Conservation (phyloP, 2,113 vertebrate species). For the Nymphicus hollandicus region DNA sequence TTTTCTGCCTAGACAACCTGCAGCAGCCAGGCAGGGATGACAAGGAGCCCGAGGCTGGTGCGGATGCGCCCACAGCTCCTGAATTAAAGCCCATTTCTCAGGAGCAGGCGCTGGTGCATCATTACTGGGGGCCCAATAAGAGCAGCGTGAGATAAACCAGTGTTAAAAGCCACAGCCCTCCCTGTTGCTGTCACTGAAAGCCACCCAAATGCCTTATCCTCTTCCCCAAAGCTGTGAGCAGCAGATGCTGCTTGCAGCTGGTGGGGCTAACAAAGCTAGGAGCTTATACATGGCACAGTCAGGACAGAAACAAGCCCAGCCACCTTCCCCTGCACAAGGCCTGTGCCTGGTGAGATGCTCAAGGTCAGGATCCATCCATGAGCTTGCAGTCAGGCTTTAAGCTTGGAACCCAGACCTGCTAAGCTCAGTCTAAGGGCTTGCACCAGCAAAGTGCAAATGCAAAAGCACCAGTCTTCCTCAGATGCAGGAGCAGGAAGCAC, state of each 20-base stretch:
- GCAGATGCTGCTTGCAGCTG: neutral
- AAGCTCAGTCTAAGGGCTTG: neutral
- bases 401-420: neutral
- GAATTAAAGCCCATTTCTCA: neutral
- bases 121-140: rapidly evolving
- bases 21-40: neutral
- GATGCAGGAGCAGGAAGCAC: neutral
- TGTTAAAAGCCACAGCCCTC: neutral
- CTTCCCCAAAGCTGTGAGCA: neutral
- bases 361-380: rapidly evolving
- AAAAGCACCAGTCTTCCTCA: neutral
- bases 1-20: constrained; percentile 2
- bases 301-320: neutral
- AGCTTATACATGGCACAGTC: neutral
- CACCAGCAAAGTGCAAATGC: no score
- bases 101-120: neutral
- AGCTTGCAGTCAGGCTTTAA: neutral
- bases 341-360: neutral
- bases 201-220: neutral
- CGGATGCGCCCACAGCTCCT: neutral
- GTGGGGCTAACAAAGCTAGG: neutral
- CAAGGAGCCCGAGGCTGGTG: rapidly evolving
- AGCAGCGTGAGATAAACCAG: neutral
- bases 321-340: neutral
- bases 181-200: neutral